Evolutionary conservation across 2,113 vertebrate genomes (phyloP).

Genomic region (Peromyscus leucopus): DNA sequence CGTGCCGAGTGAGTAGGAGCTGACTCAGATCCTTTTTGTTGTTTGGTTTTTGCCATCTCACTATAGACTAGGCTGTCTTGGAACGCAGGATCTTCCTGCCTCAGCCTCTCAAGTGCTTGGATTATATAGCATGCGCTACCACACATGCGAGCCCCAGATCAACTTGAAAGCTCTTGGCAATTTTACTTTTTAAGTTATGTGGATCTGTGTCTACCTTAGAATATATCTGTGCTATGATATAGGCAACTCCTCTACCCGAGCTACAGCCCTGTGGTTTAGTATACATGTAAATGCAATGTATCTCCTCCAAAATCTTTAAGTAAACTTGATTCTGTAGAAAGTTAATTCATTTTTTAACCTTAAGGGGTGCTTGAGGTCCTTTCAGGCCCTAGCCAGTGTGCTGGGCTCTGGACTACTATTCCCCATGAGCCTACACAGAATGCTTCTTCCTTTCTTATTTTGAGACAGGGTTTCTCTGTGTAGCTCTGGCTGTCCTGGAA

Average conservation of each 20-base stretch:
- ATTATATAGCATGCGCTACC: not conserved
- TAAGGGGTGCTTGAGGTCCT: not conserved
- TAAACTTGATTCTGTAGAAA: slow-evolving; percentile 15
- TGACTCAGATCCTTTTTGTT: not conserved
- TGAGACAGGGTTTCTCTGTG: not conserved
- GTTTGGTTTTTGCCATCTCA: not conserved
- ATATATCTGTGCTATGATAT: not conserved
- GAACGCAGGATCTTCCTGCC: not conserved
- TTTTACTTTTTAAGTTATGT: not conserved
- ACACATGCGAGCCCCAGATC: not conserved
- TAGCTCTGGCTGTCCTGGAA: not conserved
- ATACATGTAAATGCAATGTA: not conserved
- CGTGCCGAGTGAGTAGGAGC: not conserved
- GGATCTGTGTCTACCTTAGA: not conserved
- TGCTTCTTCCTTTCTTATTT: not conserved
- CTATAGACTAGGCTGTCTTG: not conserved
- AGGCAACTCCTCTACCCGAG: not conserved
- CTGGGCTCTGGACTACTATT: not conserved
- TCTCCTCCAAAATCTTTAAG: not conserved
- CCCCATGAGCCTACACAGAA: not conserved
- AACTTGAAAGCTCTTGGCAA: not conserved
- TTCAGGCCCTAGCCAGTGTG: not conserved
- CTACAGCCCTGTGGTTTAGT: not conserved
- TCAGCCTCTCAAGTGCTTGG: not conserved
- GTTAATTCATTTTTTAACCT: not conserved